Conservation (phyloP, 2,888 invertebrate genomes). For the Litoditis marina region DNA sequence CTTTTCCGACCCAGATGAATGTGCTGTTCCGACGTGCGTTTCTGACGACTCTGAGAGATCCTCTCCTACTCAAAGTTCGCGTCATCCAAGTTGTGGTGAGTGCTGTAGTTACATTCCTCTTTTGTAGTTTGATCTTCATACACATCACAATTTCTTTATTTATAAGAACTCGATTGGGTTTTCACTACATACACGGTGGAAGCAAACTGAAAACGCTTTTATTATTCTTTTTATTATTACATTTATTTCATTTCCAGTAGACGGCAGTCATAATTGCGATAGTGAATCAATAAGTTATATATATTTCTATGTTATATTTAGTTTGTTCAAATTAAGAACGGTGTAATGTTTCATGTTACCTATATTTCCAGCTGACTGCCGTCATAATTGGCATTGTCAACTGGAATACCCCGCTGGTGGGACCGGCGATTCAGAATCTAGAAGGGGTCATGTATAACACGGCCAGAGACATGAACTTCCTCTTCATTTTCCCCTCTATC, state of each 20-base stretch:
- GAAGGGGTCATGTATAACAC: constrained; percentile 56
- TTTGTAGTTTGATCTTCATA: too few species aligned
- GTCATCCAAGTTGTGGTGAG: constrained; percentile 80
- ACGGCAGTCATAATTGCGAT: too few species aligned
- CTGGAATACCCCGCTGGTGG: constrained; percentile 29
- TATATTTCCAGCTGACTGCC: constrained; percentile 37
- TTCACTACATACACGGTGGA: too few species aligned
- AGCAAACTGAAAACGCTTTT: background rate
- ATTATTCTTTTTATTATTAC: background rate
- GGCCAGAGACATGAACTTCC: constrained; percentile 77
- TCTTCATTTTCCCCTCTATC: constrained; percentile 86
- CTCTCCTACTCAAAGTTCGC: constrained; percentile 82
- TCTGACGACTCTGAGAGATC: constrained; percentile 83
- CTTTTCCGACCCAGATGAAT: constrained; percentile 81
- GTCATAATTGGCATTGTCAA: constrained; percentile 47
- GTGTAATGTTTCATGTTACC: too few species aligned
- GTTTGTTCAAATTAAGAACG: too few species aligned
- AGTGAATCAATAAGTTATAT: too few species aligned
- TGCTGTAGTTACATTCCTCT: too few species aligned
- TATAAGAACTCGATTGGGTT: too few species aligned
- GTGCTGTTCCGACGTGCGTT: constrained; percentile 87
- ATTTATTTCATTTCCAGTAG: background rate
- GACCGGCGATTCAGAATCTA: constrained; percentile 42
- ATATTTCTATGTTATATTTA: too few species aligned
- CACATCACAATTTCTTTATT: too few species aligned